phyloP scores from a whole-genome alignment of 1,140 invertebrate genomes.

The Polyergus mexicanus region DNA sequence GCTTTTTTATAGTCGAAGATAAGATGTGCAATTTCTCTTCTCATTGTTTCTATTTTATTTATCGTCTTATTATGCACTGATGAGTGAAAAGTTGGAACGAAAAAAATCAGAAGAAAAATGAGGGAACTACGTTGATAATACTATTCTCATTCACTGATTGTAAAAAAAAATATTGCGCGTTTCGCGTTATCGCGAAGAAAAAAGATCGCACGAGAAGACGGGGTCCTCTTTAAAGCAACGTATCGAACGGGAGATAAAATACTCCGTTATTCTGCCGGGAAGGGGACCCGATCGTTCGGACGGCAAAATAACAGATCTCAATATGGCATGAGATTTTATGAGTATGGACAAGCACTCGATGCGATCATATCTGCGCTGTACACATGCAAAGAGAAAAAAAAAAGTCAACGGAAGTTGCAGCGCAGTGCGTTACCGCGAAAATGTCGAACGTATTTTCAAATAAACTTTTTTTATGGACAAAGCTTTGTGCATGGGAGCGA shows the following conservation, averaged over 20 bases:
- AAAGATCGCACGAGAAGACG: background rate
- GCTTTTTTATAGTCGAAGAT: background rate
- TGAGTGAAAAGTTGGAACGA: background rate
- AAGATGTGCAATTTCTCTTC: background rate
- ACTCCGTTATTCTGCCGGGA: background rate
- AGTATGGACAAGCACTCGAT: conserved; percentile 20
- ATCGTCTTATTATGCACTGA: background rate
- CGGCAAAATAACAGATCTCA: conserved; percentile 53
- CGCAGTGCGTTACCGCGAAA: conserved; percentile 16
- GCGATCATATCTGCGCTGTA: background rate
- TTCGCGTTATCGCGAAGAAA: background rate
- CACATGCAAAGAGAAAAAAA: background rate
- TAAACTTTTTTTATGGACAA: conserved; percentile 27
- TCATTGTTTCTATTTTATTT: background rate
- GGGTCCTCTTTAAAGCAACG: background rate
- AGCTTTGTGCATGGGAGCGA: background rate
- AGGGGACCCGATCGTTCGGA: background rate
- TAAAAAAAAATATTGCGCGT: conserved; percentile 7
- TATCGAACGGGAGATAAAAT: conserved; percentile 42
- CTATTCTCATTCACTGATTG: background rate
- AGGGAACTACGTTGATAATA: background rate
- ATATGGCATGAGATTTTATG: conserved; percentile 49
- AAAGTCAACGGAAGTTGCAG: conserved; percentile 2
- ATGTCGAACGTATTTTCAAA: conserved; percentile 47
- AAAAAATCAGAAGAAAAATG: too few species aligned